Evolutionary conservation across 1,140 invertebrate genomes (phyloP), one percentile per base, ranked within the genome.

Genomic region (Pseudomyrmex gracilis): DNA sequence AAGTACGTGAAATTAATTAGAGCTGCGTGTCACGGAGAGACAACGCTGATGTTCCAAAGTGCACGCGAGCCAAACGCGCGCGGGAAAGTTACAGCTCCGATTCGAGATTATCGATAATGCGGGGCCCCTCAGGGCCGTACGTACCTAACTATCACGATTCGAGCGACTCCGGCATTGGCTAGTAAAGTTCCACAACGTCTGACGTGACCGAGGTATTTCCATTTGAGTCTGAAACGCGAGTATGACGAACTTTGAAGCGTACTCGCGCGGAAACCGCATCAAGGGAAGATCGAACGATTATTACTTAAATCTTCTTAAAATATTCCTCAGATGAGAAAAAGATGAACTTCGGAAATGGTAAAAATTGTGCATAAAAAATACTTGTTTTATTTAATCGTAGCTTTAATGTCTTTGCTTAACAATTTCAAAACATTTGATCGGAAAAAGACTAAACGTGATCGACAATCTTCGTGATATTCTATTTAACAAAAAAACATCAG

Each of bases 101-200:
- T 90, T 87, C 78, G 53, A 70, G 86, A 90, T 90, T 88, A 90
- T 90, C 89, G 86, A 90, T 90, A 90, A 90, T 87, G 70, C 82
- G 58, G 34, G 60, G 45, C 66, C 67, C 77, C 84, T 70, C 47
- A 24, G 73, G 84, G 53, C 61, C 47, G 12, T 70, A 15, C 22
- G 73, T 73, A 82, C 20, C 73, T 78, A 86, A 90, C 89, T 82
- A 73, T 80, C 53, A 53, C 70, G 71, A 89, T 85, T 89, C 76
- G 64, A 73, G 73, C 57, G 57, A 61, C 57, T 47, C 51, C 20
- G 70, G 60, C 57, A 53, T 51, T 58, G 76, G 73, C 73, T 53
- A 76, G 53, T 34, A 20, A 71, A 80, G 53, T 70, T 78, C 20
- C 45, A 8, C 15, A 67, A 80, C 66, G 76, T 58, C 24, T 66